Conservation (phyloP, 1,140 invertebrate species). For the Planococcus citri region DNA sequence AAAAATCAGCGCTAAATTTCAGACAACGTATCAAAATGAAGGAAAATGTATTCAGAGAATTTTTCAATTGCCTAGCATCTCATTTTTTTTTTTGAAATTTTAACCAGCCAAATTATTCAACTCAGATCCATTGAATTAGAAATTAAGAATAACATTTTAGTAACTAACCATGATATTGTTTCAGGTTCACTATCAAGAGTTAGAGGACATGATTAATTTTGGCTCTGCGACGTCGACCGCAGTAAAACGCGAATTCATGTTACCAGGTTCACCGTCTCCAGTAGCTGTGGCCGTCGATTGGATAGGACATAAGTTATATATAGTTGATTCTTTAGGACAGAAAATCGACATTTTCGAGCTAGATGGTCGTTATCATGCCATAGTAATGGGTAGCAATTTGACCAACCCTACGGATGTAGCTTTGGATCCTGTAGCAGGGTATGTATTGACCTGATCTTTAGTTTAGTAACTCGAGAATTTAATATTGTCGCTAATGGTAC, state of each 20-base stretch:
- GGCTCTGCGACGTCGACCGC: slow-evolving; percentile 23
- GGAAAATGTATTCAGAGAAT: no score
- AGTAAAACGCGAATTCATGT: slow-evolving; percentile 42
- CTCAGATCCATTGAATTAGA: no score
- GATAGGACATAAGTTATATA: slow-evolving; percentile 90
- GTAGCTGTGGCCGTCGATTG: slow-evolving; percentile 90
- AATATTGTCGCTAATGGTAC: no score
- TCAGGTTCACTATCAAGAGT: slow-evolving; percentile 49
- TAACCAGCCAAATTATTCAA: no score
- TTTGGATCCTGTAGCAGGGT: slow-evolving; percentile 75
- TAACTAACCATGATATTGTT: not conserved
- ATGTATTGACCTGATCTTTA: slow-evolving; percentile 32
- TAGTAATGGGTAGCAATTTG: slow-evolving; percentile 81
- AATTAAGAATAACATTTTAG: no score
- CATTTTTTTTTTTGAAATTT: no score
- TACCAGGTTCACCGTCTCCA: slow-evolving; percentile 74
- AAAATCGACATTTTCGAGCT: slow-evolving; percentile 89
- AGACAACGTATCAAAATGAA: no score
- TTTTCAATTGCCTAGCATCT: no score
- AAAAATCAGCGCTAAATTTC: no score
- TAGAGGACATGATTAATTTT: slow-evolving; percentile 35
- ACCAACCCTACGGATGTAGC: slow-evolving; percentile 82
- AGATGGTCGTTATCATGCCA: slow-evolving; percentile 66
- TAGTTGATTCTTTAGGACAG: slow-evolving; percentile 81
- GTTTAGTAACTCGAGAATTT: no score